Evolutionary conservation across 2,113 vertebrate genomes (phyloP).

Genomic region (Leuciscus idus): DNA sequence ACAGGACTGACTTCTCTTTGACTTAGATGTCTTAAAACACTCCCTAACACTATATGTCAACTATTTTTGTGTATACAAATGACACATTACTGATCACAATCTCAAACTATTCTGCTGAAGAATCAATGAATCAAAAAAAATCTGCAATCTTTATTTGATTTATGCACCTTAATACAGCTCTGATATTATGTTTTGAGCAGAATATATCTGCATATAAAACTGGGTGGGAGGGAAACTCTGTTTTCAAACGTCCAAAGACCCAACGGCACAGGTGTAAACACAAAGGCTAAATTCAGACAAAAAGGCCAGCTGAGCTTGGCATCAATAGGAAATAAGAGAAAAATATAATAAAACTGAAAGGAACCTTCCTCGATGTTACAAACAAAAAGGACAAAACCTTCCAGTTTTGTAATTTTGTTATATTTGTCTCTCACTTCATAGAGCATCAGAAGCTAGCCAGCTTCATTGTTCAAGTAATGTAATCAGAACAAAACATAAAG

Average conservation of each 20-base stretch:
- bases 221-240: neutral
- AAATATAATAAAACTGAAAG: neutral
- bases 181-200: neutral
- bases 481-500: neutral
- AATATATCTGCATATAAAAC: neutral
- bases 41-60: neutral
- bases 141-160: neutral
- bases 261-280: constrained; percentile 10
- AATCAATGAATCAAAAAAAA: neutral
- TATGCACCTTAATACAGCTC: no score
- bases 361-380: neutral
- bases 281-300: neutral
- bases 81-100: neutral
- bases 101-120: neutral
- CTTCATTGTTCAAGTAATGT: constrained; percentile 3
- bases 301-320: neutral
- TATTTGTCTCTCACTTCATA: constrained; percentile 4
- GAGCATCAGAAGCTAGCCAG: constrained; percentile 18
- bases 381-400: neutral
- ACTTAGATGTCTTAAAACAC: neutral
- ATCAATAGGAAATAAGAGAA: neutral
- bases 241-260: neutral
- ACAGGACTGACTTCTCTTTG: constrained; percentile 38
- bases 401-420: neutral
- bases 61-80: neutral